Conservation (phyloP, 2,113 vertebrate genomes). For the Corvus cornix region DNA sequence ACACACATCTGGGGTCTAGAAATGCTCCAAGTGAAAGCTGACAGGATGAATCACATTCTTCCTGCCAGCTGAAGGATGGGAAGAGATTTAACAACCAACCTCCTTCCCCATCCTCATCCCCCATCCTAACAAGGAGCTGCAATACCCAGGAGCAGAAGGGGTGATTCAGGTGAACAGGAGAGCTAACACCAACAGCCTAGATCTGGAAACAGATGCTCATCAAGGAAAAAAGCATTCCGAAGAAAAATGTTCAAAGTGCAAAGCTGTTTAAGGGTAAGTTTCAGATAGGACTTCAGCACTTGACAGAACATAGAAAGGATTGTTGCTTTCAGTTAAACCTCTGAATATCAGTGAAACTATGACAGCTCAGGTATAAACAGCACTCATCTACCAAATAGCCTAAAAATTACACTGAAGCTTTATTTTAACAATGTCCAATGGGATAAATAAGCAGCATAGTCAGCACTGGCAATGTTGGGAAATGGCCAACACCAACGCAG, state of each 20-base stretch:
- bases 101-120: background rate
- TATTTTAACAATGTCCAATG: constrained; percentile 16
- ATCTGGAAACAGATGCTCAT: background rate
- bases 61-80: background rate
- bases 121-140: background rate
- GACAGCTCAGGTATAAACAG: background rate
- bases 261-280: background rate
- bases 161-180: background rate
- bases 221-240: background rate
- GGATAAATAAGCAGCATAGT: constrained; percentile 20
- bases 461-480: background rate
- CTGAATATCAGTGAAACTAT: background rate
- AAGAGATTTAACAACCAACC: background rate
- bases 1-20: constrained; percentile 24
- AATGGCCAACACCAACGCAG: background rate
- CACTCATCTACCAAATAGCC: background rate
- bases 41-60: background rate
- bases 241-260: background rate
- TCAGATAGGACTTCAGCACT: background rate
- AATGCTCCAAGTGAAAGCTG: constrained; percentile 1
- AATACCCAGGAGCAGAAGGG: background rate
- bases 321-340: background rate
- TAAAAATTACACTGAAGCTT: background rate
- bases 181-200: background rate
- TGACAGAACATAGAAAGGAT: background rate